Base-by-base conservation (phyloP, 1,140 invertebrate genomes). In the Saxidomus purpurata region DNA sequence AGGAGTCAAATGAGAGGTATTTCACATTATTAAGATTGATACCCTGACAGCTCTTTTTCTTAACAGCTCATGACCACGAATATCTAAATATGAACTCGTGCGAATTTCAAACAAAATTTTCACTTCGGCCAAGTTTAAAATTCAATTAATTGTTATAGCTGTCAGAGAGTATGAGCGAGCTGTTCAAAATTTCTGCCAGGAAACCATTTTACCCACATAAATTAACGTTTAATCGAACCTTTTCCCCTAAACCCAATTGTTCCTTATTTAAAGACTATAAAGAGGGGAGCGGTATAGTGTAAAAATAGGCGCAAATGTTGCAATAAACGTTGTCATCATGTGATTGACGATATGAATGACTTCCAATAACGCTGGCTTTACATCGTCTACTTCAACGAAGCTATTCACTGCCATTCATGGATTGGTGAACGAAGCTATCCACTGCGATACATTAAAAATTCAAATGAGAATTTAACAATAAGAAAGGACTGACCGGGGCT, bases 31-130 rank as follows among this genome's bases (percentile, higher is more conserved):
- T 69, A 74, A 71, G 63, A 47, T 31, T 34, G 59, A 74, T 85
- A 71, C 40, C 31, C 22, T 59, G 67, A 74, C 83, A 71, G 36
- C 34, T 85, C 49, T 47, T 49, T 74, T 55, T 71, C 83, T 47
- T 76, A 36, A 25, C 25, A 71, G 69, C 61, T 59, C 83, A 67
- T 85, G 83, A 85, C 83, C 38, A 71, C 67, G 83, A 85, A 85
- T 85, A 85, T 85, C 67, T 49, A 71, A 67, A 84, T 77, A 86
- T 86, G 47, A 86, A 86, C 69, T 87, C 71, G 69, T 87, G 85
- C 59, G 25, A 76, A 87, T 87, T 87, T 87, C 85, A 87, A 87
- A 87, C 71, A 79, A 87, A 43, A 22, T 63, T 34, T 87, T 87
- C 85, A 47, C 85, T 40, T 49, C 49, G n/a, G 25, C 36, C 28